phyloP scores from a whole-genome alignment of 2,888 invertebrate species.

The Oegoconia quadripuncta region DNA sequence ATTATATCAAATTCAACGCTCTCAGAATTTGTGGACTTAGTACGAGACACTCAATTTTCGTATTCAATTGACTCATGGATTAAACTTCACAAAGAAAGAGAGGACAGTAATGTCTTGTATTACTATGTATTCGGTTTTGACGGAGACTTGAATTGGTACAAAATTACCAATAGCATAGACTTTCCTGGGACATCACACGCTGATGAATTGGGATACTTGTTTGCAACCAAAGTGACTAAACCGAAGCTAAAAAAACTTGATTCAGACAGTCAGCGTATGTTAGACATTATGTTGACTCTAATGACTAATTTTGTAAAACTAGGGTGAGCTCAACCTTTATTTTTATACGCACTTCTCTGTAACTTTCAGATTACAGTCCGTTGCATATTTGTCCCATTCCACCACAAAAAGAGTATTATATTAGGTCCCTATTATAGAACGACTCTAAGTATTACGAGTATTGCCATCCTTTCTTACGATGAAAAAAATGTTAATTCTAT shows the following conservation, averaged over 20 bases:
- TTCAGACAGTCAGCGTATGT: slow-evolving; percentile 15
- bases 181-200: slow-evolving; percentile 22
- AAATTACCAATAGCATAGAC: slow-evolving; percentile 14
- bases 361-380: background rate
- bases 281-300: slow-evolving; percentile 19
- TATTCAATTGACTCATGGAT: slow-evolving; percentile 21
- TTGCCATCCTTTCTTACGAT: too few species aligned
- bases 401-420: too few species aligned
- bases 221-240: slow-evolving; percentile 21
- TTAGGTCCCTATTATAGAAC: too few species aligned
- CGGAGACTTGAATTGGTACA: slow-evolving; percentile 22
- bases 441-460: too few species aligned
- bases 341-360: background rate
- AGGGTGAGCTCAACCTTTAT: slow-evolving; percentile 24
- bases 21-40: slow-evolving; percentile 18
- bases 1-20: slow-evolving; percentile 20
- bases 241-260: slow-evolving; percentile 15
- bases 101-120: slow-evolving; percentile 16
- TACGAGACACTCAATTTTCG: slow-evolving; percentile 24
- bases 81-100: slow-evolving; percentile 17
- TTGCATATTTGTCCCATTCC: too few species aligned
- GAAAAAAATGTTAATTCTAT: too few species aligned
- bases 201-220: slow-evolving; percentile 29
- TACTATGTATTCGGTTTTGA: slow-evolving; percentile 24
- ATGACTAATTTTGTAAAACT: slow-evolving; percentile 28